Base-by-base conservation (phyloP, 2,797 vertebrate species). In the Lateolabrax maculatus region DNA sequence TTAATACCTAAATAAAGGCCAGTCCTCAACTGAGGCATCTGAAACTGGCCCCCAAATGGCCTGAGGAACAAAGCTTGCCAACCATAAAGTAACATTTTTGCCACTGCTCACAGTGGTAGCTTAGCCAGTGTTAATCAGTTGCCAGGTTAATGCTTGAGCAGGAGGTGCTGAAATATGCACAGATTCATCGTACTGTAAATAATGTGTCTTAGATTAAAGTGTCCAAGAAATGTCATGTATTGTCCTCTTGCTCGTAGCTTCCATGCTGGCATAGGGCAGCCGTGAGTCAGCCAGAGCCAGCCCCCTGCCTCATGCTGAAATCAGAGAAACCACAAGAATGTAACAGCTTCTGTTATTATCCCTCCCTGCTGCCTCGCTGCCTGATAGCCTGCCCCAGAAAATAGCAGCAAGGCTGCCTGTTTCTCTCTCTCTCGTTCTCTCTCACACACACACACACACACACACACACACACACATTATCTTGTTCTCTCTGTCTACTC, bases 271-370 rank as follows among this genome's bases (percentile, higher is more conserved):
- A 53, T 29, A 53, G 53, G 79, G 81, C n/a, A 55, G 76, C 85
- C 48, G 36, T 89, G 90, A 93, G 85, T 84, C 89, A 90, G 84
- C 79, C 89, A 60, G 89, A 84, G 87, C 68, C 90, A 62, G 80
- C 84, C 87, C 91, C 91, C 86, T 85, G 88, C 91, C 92, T 90
- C 90, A 90, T 56, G 83, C 89, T 92, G 92, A 93, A 94, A 94
- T 93, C 92, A 94, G 91, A 93, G 93, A 93, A 93, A 93, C 93
- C 93, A 92, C 91, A 94, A 93, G 93, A 94, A 94, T 94, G 92
- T 93, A 92, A 93, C 92, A 91, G 93, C 93, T 94, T 94, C 93
- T 94, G 92, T 92, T 93, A 93, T 91, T 93, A 93, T 93, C 86
- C 90, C 85, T 92, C 86, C 86, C 84, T 80, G 89, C 90, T 88